These are phyloP conservation scores for Nanorana parkeri DNA, from an alignment of 2,113 vertebrate genomes.

Conservation along the genomic window DNA sequence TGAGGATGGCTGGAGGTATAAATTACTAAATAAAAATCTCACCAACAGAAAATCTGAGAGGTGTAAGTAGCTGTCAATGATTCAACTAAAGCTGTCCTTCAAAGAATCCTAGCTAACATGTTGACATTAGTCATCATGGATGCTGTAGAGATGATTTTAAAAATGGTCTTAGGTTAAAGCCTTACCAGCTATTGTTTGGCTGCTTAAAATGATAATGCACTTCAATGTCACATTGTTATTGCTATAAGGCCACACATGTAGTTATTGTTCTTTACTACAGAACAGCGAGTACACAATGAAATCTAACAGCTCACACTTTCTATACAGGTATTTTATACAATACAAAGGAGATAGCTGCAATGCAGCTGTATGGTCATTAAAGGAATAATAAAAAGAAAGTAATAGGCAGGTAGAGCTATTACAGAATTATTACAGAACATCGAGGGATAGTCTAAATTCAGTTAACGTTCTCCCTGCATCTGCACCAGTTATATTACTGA, in stretches of 20 bases:
- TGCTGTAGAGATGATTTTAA: no score
- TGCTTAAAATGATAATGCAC: no score
- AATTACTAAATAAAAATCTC: no score
- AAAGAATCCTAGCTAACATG: no score
- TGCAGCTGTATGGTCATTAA: conserved; percentile 22
- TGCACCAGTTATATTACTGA: conserved; percentile 30
- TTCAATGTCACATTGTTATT: no score
- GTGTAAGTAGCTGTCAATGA: no score
- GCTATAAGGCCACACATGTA: no score
- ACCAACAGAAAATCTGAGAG: no score
- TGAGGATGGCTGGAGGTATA: no score
- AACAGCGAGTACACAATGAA: background rate
- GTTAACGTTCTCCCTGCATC: conserved; percentile 27
- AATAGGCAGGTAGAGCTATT: conserved; percentile 28
- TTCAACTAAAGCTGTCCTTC: no score
- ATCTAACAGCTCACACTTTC: background rate
- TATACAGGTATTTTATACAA: conserved; percentile 9
- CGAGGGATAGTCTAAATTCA: conserved; percentile 25
- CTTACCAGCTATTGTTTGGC: background rate
- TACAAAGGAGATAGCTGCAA: conserved; percentile 36
- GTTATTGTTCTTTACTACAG: background rate
- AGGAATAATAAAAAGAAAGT: conserved; percentile 42
- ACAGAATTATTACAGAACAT: conserved; percentile 53
- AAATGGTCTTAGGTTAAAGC: no score
- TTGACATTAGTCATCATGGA: no score